Conservation (phyloP, 2,113 vertebrate species). For the Albula glossodonta region DNA sequence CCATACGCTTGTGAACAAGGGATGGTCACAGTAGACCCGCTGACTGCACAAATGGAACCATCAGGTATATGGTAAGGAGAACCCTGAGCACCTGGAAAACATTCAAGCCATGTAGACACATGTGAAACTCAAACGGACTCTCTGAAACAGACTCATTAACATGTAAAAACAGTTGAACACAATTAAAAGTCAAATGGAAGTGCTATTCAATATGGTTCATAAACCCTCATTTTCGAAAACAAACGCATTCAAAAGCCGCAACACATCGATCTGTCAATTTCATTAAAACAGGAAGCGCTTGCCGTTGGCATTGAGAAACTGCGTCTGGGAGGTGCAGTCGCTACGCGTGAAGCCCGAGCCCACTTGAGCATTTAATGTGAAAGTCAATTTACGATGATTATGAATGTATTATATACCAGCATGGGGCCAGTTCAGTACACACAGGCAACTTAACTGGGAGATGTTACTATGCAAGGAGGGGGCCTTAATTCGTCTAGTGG, state of each 20-base stretch:
- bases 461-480: too few species aligned
- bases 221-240: not conserved
- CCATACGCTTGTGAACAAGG: constrained; percentile 30
- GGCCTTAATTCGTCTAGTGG: too few species aligned
- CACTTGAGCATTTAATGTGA: too few species aligned
- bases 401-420: too few species aligned
- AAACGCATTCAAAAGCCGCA: not conserved
- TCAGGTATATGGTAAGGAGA: not conserved
- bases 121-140: not conserved
- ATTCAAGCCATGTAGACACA: not conserved
- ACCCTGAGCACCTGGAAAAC: constrained; percentile 9
- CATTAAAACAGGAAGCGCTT: too few species aligned
- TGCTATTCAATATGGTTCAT: not conserved
- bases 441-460: too few species aligned
- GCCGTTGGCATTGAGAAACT: too few species aligned
- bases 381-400: too few species aligned
- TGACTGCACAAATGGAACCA: constrained; percentile 27
- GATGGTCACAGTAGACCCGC: constrained; percentile 31
- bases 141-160: not conserved
- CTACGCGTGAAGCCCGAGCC: too few species aligned
- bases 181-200: not conserved
- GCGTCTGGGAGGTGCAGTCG: too few species aligned
- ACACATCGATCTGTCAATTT: not conserved
- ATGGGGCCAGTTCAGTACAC: too few species aligned
- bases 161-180: not conserved